phyloP scores from a whole-genome alignment of 2,797 vertebrate species.

The Peromyscus eremicus region DNA sequence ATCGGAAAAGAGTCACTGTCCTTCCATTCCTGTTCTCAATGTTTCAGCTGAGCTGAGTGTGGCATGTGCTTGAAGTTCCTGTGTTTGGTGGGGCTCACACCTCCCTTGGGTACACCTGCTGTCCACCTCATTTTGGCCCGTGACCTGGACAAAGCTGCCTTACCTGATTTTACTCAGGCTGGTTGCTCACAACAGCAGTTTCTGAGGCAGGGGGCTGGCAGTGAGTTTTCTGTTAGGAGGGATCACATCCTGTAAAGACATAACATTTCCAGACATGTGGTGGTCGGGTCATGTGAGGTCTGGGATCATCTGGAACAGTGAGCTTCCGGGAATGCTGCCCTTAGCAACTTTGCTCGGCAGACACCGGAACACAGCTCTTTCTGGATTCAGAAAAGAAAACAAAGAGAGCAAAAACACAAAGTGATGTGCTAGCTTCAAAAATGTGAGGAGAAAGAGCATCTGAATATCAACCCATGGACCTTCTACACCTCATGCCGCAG shows the following conservation, averaged over 20 bases:
- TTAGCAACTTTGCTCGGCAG: background rate
- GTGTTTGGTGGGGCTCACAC: background rate
- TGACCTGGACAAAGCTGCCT: background rate
- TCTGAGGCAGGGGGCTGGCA: background rate
- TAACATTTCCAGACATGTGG: background rate
- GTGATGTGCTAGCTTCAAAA: background rate
- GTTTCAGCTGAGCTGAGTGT: background rate
- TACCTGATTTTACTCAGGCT: background rate
- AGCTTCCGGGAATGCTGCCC: conserved; percentile 66
- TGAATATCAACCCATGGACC: background rate
- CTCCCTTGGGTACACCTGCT: background rate
- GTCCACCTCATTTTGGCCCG: background rate
- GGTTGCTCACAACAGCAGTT: background rate
- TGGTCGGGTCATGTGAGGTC: conserved; percentile 37
- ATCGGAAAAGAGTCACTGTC: background rate
- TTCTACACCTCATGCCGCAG: background rate
- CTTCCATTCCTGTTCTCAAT: background rate
- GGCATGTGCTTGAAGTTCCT: background rate
- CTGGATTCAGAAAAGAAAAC: conserved; percentile 52
- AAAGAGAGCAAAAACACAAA: background rate
- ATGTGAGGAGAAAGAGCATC: background rate
- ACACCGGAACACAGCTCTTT: background rate
- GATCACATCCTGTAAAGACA: conserved; percentile 35
- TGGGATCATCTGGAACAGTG: conserved; percentile 44
- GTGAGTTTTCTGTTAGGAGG: background rate